These are phyloP conservation scores for Typhlichthys subterraneus DNA, from an alignment of 2,797 vertebrate species.

Conservation along the genomic window DNA sequence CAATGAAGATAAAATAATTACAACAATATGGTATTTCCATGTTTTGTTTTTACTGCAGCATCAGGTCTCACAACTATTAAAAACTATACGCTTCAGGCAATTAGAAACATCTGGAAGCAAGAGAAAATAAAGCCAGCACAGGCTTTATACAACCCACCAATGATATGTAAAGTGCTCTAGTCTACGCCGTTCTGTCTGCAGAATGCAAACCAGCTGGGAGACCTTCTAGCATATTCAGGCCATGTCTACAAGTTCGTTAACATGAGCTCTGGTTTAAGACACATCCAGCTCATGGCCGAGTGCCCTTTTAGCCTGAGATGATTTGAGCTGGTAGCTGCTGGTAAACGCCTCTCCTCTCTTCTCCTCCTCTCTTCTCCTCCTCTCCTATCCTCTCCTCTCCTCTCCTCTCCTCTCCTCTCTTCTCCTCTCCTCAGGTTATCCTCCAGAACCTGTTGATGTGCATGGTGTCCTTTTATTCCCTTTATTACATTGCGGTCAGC, in stretches of 20 bases:
- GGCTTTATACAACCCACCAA: too few relatives aligned
- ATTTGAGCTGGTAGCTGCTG: not conserved
- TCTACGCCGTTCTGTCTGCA: slow-evolving; percentile 4
- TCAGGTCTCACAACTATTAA: too few relatives aligned
- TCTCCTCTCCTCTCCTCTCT: slow-evolving; percentile 11
- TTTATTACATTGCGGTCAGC: slow-evolving; percentile 83
- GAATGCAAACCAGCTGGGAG: slow-evolving; percentile 23
- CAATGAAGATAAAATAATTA: too few relatives aligned
- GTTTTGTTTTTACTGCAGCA: too few relatives aligned
- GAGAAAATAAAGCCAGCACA: too few relatives aligned
- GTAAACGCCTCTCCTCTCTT: not conserved
- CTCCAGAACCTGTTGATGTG: slow-evolving; percentile 84
- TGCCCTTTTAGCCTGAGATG: not conserved
- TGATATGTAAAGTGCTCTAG: slow-evolving; percentile 3
- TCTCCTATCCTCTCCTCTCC: not conserved
- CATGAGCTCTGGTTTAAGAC: slow-evolving; percentile 31
- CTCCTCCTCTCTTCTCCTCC: not conserved
- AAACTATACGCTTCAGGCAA: too few relatives aligned
- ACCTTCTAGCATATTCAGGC: slow-evolving; percentile 35
- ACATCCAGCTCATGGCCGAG: not conserved
- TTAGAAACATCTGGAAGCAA: too few relatives aligned
- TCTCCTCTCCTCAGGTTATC: slow-evolving; percentile 69
- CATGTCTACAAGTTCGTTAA: slow-evolving; percentile 47
- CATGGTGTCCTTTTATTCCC: slow-evolving; percentile 82
- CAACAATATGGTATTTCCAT: too few relatives aligned